Evolutionary conservation across 2,797 vertebrate genomes (phyloP).

Genomic region (Aldrovandia affinis): DNA sequence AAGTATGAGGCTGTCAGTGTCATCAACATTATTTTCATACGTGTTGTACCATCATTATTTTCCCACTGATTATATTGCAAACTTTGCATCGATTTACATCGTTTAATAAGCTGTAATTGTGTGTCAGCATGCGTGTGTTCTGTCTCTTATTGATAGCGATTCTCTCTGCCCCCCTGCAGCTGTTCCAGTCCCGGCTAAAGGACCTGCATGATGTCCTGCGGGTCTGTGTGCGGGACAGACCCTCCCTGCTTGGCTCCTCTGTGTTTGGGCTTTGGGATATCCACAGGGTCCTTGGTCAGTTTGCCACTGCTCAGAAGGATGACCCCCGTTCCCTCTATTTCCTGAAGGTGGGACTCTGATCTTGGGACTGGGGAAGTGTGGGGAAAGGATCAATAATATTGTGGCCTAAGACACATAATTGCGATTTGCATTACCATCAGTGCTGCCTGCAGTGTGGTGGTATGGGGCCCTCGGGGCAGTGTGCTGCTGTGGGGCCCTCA

Average conservation of each 20-base stretch:
- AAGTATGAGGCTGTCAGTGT: too few relatives aligned
- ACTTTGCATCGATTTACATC: too few relatives aligned
- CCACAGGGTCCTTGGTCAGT: conserved; percentile 73
- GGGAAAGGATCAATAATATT: neutral
- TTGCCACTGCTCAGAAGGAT: conserved; percentile 65
- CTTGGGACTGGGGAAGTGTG: neutral
- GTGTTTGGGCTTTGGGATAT: conserved; percentile 86
- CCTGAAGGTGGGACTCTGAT: conserved; percentile 81
- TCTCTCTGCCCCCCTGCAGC: conserved; percentile 40
- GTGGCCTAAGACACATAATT: neutral
- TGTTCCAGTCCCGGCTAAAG: conserved; percentile 63
- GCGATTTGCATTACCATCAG: neutral
- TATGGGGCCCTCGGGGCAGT: too few relatives aligned
- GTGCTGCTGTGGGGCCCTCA: too few relatives aligned
- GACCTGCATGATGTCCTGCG: conserved; percentile 81
- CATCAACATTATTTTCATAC: too few relatives aligned
- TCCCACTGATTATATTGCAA: too few relatives aligned
- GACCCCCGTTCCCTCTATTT: conserved; percentile 80
- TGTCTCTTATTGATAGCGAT: neutral
- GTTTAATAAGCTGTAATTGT: too few relatives aligned
- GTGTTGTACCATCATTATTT: too few relatives aligned
- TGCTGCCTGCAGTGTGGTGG: neutral
- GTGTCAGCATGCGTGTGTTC: neutral
- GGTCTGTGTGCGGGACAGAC: conserved; percentile 71
- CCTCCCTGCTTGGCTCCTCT: conserved; percentile 79